Base-by-base conservation (phyloP, 64 coral and sea anemone genomes). In the Acropora tenuis region DNA sequence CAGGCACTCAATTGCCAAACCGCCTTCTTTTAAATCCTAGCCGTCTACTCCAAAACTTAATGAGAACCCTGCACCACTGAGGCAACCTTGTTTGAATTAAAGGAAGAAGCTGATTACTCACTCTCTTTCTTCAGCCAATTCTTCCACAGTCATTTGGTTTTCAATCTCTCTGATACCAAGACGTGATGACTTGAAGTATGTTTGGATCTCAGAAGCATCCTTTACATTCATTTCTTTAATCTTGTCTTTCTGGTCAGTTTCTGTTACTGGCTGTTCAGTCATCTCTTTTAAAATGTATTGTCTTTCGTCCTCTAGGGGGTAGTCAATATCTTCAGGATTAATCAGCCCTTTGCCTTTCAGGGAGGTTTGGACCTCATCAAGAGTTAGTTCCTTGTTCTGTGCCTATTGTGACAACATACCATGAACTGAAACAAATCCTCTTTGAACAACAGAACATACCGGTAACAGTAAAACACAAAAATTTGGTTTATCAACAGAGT, bases 91-190 rank as follows among this genome's bases (percentile, higher is more conserved):
- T 30, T 30, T 30, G 30, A 30, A 30, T 30, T 30, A 30, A 30
- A 30, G 30, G 30, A 30, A 30, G 30, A 30, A 30, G 16, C 60
- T 15, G 60, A 63, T 15, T 63, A 95, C 91, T 96, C 86, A 97
- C 95, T 94, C 83, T 90, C 88, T 87, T 66, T 97, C 95, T 82
- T 88, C 82, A 61, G 90, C 92, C 50, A 87, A 87, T 75, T 97
- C 95, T 69, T 97, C 91, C 41, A 53, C 80, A 3, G 92, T 88
- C 76, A 97, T 88, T 65, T 87, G 72, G 15, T 78, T 92, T 49
- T 97, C 95, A 92, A 97, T 90, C 48, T 97, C 92, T 72, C 93
- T 97, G 41, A 97, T 86, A 78, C 93, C 87, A 73, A 97, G 79
- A 17, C 92, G 76, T 8, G 92, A 94, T 15, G 92, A 88, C 63